Evolutionary conservation across 2,113 vertebrate species (phyloP).

Genomic region (Sorex araneus): DNA sequence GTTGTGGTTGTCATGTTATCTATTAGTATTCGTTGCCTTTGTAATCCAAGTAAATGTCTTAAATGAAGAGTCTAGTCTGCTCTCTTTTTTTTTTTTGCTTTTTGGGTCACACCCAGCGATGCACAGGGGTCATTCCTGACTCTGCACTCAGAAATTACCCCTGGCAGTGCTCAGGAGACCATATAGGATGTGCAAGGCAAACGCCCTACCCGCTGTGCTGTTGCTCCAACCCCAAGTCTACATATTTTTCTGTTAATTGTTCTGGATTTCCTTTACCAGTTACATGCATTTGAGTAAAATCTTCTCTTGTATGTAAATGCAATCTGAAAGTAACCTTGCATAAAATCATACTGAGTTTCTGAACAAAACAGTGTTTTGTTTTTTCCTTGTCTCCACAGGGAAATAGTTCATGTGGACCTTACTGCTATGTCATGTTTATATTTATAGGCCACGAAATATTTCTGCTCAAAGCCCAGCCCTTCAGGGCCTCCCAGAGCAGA

Average conservation of each 20-base stretch:
- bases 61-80: too few species aligned
- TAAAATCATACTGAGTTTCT: slow-evolving; percentile 52
- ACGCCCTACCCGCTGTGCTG: too few species aligned
- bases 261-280: slow-evolving; percentile 26
- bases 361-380: slow-evolving; percentile 48
- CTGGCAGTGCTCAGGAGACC: too few species aligned
- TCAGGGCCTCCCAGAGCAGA: background rate
- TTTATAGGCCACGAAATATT: slow-evolving; percentile 23
- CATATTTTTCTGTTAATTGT: background rate
- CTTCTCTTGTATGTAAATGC: background rate
- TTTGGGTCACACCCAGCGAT: too few species aligned
- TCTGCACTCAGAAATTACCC: too few species aligned
- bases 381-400: slow-evolving; percentile 50
- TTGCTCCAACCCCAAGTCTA: too few species aligned
- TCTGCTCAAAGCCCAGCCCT: background rate
- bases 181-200: too few species aligned
- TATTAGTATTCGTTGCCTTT: slow-evolving; percentile 16
- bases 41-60: slow-evolving; percentile 31
- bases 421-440: slow-evolving; percentile 46
- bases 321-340: slow-evolving; percentile 54
- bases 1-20: background rate
- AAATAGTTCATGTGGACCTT: slow-evolving; percentile 33
- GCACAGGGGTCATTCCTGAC: too few species aligned
- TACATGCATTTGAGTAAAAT: slow-evolving; percentile 28
- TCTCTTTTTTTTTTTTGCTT: background rate